Evolutionary conservation across 2,797 vertebrate species (phyloP), one percentile per base, ranked within the genome.

Genomic region (Bufotes viridis): DNA sequence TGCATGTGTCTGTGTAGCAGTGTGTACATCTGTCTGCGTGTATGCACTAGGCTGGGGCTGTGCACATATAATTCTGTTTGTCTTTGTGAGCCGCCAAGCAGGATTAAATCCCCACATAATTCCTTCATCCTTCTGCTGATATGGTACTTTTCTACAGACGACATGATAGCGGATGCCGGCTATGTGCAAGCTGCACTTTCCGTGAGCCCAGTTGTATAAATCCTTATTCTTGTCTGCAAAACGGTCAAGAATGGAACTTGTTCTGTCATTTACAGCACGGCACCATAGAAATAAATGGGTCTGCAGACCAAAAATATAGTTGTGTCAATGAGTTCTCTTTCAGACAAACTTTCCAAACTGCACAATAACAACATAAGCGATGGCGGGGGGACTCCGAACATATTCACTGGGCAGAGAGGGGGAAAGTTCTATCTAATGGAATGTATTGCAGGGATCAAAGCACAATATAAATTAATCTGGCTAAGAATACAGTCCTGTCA

Each of bases 101-200:
- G 65, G 49, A 70, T 83, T 72, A 83, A n/a, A 83, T 26, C 51
- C 22, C 15, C 65, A 14, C n/a, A 58, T 70, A 70, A 83, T 83
- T 83, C 53, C 65, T 83, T 72, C 55, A 83, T 29, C 69, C 65
- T 82, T 57, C 24, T 83, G 81, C 81, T 70, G 81, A 83, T 69
- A 26, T 26, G 29, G 81, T 72, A 55, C 67, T 67, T 82, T 53
- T 53, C 75, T 53, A 65, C 17, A 67, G 81, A 82, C 22, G 67
- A 55, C 81, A 82, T 51, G 42, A 63, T n/a, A 83, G 53, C 24
- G 72, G 72, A 13, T 7, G 0, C 8, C 29, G 29, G 29, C 29
- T 3, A 34, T 34, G 29, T 34, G 29, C 29, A 34, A 34, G 29
- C 29, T 34, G 29, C 29, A 34, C 29, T 34, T 34, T 34, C 29